These are phyloP conservation scores for Gambelia wislizenii DNA, from an alignment of 2,797 vertebrate species.

Conservation along the genomic window DNA sequence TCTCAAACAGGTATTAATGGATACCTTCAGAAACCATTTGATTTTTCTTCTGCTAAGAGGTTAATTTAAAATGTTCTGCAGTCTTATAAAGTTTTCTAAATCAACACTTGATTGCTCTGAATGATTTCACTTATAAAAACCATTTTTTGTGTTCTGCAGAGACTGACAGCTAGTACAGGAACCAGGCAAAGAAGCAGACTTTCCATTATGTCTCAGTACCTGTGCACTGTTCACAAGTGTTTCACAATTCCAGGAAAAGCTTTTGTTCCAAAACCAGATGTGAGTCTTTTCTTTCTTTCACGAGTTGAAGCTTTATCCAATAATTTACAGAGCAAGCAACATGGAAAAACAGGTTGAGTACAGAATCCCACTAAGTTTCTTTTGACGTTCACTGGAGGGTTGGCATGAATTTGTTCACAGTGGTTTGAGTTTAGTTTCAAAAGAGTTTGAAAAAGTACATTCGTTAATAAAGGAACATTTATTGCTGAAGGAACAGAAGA, in stretches of 20 bases:
- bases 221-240: conserved; percentile 87
- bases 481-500: not conserved
- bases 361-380: not conserved
- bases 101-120: conserved; percentile 6
- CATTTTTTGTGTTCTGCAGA: conserved; percentile 76
- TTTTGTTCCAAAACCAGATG: conserved; percentile 93
- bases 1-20: not conserved
- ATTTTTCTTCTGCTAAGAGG: not conserved
- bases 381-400: not conserved
- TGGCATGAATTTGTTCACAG: not conserved
- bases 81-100: conserved; percentile 16
- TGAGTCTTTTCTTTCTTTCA: conserved; percentile 70
- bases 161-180: conserved; percentile 87
- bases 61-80: not conserved
- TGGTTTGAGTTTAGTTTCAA: not conserved
- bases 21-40: not conserved
- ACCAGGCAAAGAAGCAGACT: conserved; percentile 91
- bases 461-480: not conserved
- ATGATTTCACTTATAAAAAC: not conserved
- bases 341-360: not conserved
- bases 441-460: not conserved
- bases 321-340: not conserved
- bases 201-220: conserved; percentile 94
- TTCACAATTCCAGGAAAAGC: conserved; percentile 92
- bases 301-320: not conserved